Conservation (phyloP, 2,888 invertebrate species). For the Drosophila austrosaltans region DNA sequence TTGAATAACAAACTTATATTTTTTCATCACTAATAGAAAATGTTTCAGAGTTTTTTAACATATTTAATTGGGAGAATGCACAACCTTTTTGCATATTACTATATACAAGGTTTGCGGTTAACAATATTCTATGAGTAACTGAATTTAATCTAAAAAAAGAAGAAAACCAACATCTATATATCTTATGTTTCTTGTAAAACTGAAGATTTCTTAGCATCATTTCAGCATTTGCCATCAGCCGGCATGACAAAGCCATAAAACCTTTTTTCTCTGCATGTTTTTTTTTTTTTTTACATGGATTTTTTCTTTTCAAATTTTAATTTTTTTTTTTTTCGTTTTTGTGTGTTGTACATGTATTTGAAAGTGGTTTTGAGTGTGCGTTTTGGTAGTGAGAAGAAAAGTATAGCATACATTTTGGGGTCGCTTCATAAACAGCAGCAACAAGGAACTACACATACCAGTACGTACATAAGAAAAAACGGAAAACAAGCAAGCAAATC, state of each 20-base stretch:
- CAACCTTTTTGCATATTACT: too few species aligned
- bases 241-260: constrained; percentile 16
- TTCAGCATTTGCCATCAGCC: constrained; percentile 4
- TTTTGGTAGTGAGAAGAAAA: constrained; percentile 10
- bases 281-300: neutral
- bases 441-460: neutral
- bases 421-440: constrained; percentile 6
- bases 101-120: too few species aligned
- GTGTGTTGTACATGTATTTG: neutral
- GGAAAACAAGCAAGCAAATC: constrained; percentile 40
- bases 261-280: too few species aligned
- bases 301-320: neutral
- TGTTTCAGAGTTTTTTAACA: too few species aligned
- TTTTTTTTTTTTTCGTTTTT: neutral
- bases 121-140: neutral
- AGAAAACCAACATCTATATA: neutral
- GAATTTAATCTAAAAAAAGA: neutral
- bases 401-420: constrained; percentile 20
- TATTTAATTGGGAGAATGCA: too few species aligned
- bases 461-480: constrained; percentile 14
- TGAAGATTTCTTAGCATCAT: neutral
- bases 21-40: too few species aligned
- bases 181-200: neutral
- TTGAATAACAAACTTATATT: neutral
- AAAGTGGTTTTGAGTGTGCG: neutral